Base-by-base conservation (phyloP, 2,113 vertebrate genomes). In the Cryptomyrus ogoouensis region DNA sequence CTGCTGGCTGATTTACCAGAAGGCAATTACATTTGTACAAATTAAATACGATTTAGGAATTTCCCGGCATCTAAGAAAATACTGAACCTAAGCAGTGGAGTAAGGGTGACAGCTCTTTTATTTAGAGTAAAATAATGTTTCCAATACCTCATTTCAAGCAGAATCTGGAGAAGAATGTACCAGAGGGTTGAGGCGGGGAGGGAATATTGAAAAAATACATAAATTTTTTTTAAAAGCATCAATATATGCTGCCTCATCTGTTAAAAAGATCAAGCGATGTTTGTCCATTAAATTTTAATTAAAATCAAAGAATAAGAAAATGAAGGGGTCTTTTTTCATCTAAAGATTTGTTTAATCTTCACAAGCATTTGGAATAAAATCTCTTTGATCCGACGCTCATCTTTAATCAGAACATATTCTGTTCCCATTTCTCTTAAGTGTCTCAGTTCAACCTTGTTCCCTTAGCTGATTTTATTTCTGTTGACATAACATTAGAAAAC, bases 291-390 rank as follows among this genome's bases (percentile, higher is more conserved):
- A 95, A 95, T 91, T 95, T 95, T 94, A 92, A 96, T 95, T 94
- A 92, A 92, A 93, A 94, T 92, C 93, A 95, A 95, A 95, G 92
- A 94, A 93, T 86, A 93, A 94, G 94, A 95, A 96, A 95, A 95
- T 95, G 92, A 95, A 94, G 91, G 91, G 91, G 90, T 90, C 90
- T 94, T 94, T 94, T 94, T 94, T 94, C 93, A 93, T 95, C 95
- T 94, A 95, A 96, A 95, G 94, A 95, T 95, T 95, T 96, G 94
- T 96, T 95, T 95, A 96, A 95, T 96, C 95, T 95, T 93, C 92
- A 92, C 91, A 92, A 90, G 91, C 93, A 94, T 91, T 92, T 92
- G 93, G 95, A 95, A 96, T 95, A 94, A 94, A 94, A 94, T 94
- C 92, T 93, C 95, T 96, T 96, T 96, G 94, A 96, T 96, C 92